These are phyloP conservation scores for Suillia variegata DNA, from an alignment of 2,888 invertebrate genomes.

Conservation along the genomic window DNA sequence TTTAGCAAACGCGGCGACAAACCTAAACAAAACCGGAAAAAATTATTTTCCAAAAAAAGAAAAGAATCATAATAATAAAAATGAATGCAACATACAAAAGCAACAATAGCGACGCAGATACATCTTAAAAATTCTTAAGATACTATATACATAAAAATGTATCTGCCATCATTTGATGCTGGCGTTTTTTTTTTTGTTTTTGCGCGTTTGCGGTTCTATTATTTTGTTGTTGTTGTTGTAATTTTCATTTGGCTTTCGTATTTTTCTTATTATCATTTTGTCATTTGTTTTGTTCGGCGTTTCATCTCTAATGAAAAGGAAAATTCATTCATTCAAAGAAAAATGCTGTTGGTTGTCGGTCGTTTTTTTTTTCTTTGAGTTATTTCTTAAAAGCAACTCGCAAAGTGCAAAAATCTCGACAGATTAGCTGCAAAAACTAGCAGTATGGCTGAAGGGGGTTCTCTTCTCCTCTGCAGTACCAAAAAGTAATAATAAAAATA, in stretches of 20 bases:
- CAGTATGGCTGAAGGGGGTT: too few relatives aligned
- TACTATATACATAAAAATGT: background rate
- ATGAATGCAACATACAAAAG: background rate
- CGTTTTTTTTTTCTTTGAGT: too few relatives aligned
- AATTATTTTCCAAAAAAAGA: background rate
- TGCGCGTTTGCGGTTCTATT: background rate
- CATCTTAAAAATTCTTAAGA: background rate
- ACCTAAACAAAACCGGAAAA: background rate
- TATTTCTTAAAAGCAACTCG: background rate
- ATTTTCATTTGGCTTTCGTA: background rate
- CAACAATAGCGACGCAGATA: too few relatives aligned
- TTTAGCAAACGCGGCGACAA: background rate
- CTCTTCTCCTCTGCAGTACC: too few relatives aligned
- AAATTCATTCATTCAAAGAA: constrained; percentile 32
- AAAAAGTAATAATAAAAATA: too few relatives aligned
- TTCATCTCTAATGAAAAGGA: constrained; percentile 39
- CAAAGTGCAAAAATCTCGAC: constrained; percentile 35
- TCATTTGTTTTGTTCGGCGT: constrained; percentile 6
- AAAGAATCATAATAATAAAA: background rate
- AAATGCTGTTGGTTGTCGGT: background rate
- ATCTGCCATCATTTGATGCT: background rate
- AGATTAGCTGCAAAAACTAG: constrained; percentile 36
- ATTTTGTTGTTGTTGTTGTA: background rate
- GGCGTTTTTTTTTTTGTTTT: background rate
- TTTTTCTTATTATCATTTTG: constrained; percentile 20